Base-by-base conservation (phyloP, 2,113 vertebrate species). In the Pelobates fuscus region DNA sequence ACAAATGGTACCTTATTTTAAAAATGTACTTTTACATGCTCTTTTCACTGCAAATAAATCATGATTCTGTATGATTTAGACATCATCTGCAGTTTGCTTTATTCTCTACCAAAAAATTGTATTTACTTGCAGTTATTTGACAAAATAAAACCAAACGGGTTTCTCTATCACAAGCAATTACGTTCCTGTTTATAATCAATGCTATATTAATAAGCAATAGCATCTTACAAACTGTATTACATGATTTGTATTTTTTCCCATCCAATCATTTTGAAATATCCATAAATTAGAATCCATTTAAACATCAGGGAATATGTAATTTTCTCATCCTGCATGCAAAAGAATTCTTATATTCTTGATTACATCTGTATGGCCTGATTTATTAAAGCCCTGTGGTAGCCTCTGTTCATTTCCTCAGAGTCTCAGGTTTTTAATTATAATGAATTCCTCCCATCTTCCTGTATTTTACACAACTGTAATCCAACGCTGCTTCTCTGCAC, bases 231-330 rank as follows among this genome's bases (percentile, higher is more conserved):
- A 27, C 43, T 25, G 41, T 63, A 60, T 77, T 52, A 67, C 57
- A 52, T 17, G 62, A 4, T 11, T 49, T 14, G 10, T 49, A 15
- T 12, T 49, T 49, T 49, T 49, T 25, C 29, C 23, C 65, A 52
- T 68, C 65, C 65, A 30, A 68, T 77, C 64, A 61, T 37, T 68
- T 23, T 68, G 73, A 61, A 68, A 77, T 77, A 67, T 77, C 64
- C 73, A 68, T 77, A 77, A 77, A 77, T 77, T 77, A 77, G 41
- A 77, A 68, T 52, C 73, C 65, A 77, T 68, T 77, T 77, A 68
- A 68, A 77, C 67, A 68, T 68, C 73, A 77, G 41, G 73, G 41
- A 58, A 41, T 67, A 67, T 77, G 67, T 77, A 68, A 77, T 77
- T 77, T 68, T 61, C 73, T 61, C 55, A 77, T 68, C 26, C 65